phyloP scores from a whole-genome alignment of 2,113 vertebrate species.

The Synchiropus splendidus region DNA sequence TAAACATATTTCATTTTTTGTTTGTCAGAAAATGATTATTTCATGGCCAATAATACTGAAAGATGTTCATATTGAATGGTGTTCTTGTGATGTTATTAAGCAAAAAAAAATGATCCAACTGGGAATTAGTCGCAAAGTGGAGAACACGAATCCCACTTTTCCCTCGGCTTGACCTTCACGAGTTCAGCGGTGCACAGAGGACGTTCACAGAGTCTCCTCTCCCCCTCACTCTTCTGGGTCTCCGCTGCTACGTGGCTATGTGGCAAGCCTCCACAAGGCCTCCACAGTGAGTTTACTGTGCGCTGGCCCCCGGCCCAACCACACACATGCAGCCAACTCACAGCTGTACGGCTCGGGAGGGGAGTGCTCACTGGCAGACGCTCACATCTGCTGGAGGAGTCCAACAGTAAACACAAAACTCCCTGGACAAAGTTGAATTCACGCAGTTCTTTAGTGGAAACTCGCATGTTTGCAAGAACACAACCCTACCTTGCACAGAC shows the following conservation, averaged over 20 bases:
- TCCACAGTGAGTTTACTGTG: slow-evolving; percentile 56
- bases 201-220: slow-evolving; percentile 10
- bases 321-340: slow-evolving; percentile 20
- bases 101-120: too few species aligned
- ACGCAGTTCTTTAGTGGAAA: slow-evolving; percentile 23
- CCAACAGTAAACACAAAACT: slow-evolving; percentile 9
- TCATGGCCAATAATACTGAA: too few species aligned
- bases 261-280: slow-evolving; percentile 50
- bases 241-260: slow-evolving; percentile 44
- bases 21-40: too few species aligned
- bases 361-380: slow-evolving; percentile 45
- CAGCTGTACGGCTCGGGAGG: slow-evolving; percentile 45
- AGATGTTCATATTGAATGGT: too few species aligned
- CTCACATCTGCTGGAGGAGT: slow-evolving; percentile 46
- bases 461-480: neutral
- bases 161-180: too few species aligned
- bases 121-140: too few species aligned
- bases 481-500: slow-evolving; percentile 1
- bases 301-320: slow-evolving; percentile 42
- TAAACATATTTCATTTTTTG: too few species aligned
- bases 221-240: slow-evolving; percentile 11
- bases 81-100: too few species aligned
- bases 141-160: too few species aligned
- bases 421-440: slow-evolving; percentile 16
- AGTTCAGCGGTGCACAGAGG: too few species aligned